Conservation (phyloP, 2,888 invertebrate genomes). For the Latrodectus hesperus region DNA sequence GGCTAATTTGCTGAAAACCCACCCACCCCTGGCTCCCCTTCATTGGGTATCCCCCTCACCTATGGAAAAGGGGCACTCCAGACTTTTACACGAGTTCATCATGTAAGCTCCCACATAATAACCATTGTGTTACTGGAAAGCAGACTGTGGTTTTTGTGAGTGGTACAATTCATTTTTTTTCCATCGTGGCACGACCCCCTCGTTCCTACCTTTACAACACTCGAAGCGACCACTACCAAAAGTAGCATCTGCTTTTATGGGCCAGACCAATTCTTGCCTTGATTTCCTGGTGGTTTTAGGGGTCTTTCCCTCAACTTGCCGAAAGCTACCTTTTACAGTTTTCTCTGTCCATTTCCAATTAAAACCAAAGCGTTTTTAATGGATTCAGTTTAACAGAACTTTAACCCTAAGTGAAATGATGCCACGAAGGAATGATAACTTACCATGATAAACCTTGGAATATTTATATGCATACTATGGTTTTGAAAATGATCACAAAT, state of each 20-base stretch:
- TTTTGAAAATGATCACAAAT: too few relatives aligned
- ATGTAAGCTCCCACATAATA: constrained; percentile 33
- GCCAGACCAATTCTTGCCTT: neutral
- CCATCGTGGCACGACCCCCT: neutral
- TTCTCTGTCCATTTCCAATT: too few relatives aligned
- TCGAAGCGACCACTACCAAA: neutral
- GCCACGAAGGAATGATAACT: too few relatives aligned
- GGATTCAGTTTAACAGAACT: too few relatives aligned
- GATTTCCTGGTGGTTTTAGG: too few relatives aligned
- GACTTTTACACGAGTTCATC: constrained; percentile 28
- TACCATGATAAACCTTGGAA: too few relatives aligned
- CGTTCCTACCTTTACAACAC: neutral
- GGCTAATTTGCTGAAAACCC: constrained; percentile 50
- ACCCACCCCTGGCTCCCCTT: constrained; percentile 12
- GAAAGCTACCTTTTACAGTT: too few relatives aligned
- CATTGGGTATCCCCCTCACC: neutral
- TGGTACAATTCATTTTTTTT: constrained; percentile 9
- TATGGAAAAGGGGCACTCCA: constrained; percentile 16
- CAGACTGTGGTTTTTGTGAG: constrained; percentile 29
- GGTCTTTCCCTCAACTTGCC: too few relatives aligned
- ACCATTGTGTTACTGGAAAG: constrained; percentile 36
- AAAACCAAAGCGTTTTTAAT: too few relatives aligned
- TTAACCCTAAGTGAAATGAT: too few relatives aligned
- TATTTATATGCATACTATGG: too few relatives aligned
- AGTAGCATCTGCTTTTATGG: constrained; percentile 34